A percentile compares a stretch with the other conserved stretches of the same genome.
Evolutionary conservation across 2,888 invertebrate genomes (phyloP).

Genomic region (Mylabris sibirica): DNA sequence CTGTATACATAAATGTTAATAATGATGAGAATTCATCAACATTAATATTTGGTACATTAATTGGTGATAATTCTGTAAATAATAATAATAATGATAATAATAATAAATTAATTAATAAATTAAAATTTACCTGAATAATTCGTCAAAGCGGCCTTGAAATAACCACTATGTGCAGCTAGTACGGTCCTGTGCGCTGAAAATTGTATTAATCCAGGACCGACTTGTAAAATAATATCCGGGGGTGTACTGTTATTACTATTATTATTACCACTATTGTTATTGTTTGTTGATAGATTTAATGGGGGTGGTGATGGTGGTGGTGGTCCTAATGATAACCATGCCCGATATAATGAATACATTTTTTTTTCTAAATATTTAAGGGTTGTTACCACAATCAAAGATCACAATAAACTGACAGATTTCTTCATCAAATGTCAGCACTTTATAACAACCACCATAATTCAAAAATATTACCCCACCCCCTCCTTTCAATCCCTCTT

Average conservation of each 20-base stretch:
- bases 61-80: constrained; percentile 53
- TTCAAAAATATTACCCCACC: constrained; percentile 47
- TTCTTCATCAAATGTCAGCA: constrained; percentile 53
- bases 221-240: constrained; percentile 71
- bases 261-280: not conserved
- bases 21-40: constrained; percentile 72
- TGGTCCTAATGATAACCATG: constrained; percentile 59
- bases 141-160: constrained; percentile 71
- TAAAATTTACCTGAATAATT: constrained; percentile 52
- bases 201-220: constrained; percentile 69
- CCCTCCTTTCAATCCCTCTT: no score
- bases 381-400: constrained; percentile 39
- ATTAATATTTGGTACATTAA: constrained; percentile 66
- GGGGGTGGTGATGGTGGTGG: constrained; percentile 40
- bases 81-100: constrained; percentile 17
- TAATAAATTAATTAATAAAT: constrained; percentile 13
- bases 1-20: constrained; percentile 79
- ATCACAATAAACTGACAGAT: constrained; percentile 49
- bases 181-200: constrained; percentile 74
- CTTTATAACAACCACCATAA: constrained; percentile 51
- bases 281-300: constrained; percentile 43
- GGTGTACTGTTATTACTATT: not conserved
- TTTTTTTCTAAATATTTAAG: constrained; percentile 6
- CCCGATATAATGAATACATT: constrained; percentile 62
- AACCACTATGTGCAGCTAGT: constrained; percentile 74